Evolutionary conservation across 2,113 vertebrate species (phyloP).

Genomic region (Dicerorhinus sumatrensis): DNA sequence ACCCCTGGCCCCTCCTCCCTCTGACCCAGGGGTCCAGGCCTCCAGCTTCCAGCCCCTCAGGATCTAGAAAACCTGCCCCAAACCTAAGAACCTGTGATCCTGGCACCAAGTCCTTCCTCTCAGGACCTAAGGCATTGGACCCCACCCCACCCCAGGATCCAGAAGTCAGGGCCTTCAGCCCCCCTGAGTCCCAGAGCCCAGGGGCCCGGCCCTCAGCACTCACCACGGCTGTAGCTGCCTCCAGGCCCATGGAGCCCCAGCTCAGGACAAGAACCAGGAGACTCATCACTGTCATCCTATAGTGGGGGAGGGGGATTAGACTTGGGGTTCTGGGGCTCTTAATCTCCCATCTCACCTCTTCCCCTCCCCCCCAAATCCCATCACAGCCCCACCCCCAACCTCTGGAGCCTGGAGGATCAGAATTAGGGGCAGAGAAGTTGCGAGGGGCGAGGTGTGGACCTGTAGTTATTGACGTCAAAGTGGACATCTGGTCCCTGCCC

Average conservation of each 20-base stretch:
- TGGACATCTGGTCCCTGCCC: background rate
- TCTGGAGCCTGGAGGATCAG: background rate
- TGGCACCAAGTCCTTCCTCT: background rate
- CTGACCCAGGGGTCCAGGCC: background rate
- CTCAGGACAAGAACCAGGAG: slow-evolving; percentile 94
- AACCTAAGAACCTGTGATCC: background rate
- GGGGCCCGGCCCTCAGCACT: slow-evolving; percentile 76
- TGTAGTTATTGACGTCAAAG: background rate
- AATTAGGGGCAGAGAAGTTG: background rate
- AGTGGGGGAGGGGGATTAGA: background rate
- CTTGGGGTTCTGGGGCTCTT: too few species aligned
- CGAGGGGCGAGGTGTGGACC: too few species aligned
- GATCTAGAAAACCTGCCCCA: background rate
- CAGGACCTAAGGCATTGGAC: background rate
- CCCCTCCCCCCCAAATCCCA: background rate
- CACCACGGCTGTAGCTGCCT: slow-evolving; percentile 94
- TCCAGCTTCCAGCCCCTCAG: background rate
- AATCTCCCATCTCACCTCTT: background rate
- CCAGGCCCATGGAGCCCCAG: slow-evolving; percentile 95
- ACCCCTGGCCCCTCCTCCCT: background rate
- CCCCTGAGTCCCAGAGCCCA: background rate
- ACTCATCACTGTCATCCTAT: slow-evolving; percentile 93
- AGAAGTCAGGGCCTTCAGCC: too few species aligned
- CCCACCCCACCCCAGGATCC: background rate
- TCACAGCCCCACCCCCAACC: background rate